Evolutionary conservation across 2,888 invertebrate species (phyloP), one percentile per base, ranked within the genome.

Genomic region (Acanthosepion lycidas): DNA sequence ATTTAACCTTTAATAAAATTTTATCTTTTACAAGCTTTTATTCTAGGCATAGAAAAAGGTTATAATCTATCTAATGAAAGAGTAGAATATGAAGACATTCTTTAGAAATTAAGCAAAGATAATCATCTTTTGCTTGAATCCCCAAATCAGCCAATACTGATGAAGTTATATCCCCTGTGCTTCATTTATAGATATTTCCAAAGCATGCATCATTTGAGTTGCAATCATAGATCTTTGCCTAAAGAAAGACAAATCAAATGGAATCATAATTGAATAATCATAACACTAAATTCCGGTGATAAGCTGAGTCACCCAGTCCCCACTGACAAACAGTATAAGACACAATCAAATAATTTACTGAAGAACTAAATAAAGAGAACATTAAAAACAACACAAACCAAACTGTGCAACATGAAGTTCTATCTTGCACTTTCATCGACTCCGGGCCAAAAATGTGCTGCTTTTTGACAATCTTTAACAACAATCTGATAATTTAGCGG

Each of bases 191-290:
- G 1, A n/a, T n/a, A n/a, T 78, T n/a, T 9, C 28, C 33, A 78
- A 78, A 78, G 78, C 78, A 18, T 23, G 33, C 33, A n/a, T 12
- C n/a, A 59, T 59, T 59, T 55, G 20, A 59, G 78, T 33, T 33
- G 78, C 78, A 78, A 78, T 78, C 78, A 23, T 78, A 78, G 78
- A 78, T 78, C 78, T 78, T 78, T 12, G 78, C 78, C 78, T 78
- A 33, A 33, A 78, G 78, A 78, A 78, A 78, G 78, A 78, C n/a
- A 78, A 78, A 78, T 78, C n/a, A 12, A 78, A 33, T 18, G n/a
- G 78, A 78, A 78, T 78, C 78, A 78, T 78, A 78, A 78, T 78
- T 78, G n/a, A 78, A 78, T 78, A 78, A 78, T 78, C 78, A 78
- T 78, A 78, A 59, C 20, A 23, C 59, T 20, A 59, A 59, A 78